Evolutionary conservation across 2,797 vertebrate species (phyloP), one percentile per base, ranked within the genome.

Genomic region (Gallinago nigripennis): DNA sequence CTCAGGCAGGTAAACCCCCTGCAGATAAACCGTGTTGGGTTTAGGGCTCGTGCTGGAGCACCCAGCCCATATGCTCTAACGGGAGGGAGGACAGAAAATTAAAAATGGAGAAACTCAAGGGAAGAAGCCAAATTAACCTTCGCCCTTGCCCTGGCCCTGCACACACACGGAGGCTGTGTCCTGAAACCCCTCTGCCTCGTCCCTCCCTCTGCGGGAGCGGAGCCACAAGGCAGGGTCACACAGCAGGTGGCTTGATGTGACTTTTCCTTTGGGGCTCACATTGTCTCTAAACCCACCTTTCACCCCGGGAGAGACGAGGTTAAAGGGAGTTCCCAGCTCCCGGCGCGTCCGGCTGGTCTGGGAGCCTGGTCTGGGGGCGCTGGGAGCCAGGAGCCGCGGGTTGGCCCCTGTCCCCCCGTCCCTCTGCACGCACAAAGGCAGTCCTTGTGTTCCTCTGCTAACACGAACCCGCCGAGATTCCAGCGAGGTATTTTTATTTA

Each of bases 401-500:
- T 24, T 43, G 81, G 24, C 6, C 3, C 33, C 37, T 25, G 16
- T 17, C 33, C 69, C 54, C 58, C 84, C 0, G 0, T 25, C 31
- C 60, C 60, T 45, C 39, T 2, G 3, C 73, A 12, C 0, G 9
- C 64, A 75, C 64, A 39, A 37, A 45, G 77, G 57, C 21, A 16
- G 57, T 33, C 21, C 37, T 25, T 79, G 9, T 33, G 66, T 57
- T 68, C 81, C 70, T 15, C 2, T 28, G 83, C 63, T 58, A 23
- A 53, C 21, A 16, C 2, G 30, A 84, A 78, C 79, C 72, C 5
- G 4, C 73, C 2, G 3, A 64, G 69, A 53, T 88, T 79, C 79
- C 82, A 82, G 57, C 54, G 23, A n/a, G 48, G 16, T 25, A 7
- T 73, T 88, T 88, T 94, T 95, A 86, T 97, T 95, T 96, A 94